Base-by-base conservation (phyloP, 2,888 invertebrate genomes). In the Athalia rosae region DNA sequence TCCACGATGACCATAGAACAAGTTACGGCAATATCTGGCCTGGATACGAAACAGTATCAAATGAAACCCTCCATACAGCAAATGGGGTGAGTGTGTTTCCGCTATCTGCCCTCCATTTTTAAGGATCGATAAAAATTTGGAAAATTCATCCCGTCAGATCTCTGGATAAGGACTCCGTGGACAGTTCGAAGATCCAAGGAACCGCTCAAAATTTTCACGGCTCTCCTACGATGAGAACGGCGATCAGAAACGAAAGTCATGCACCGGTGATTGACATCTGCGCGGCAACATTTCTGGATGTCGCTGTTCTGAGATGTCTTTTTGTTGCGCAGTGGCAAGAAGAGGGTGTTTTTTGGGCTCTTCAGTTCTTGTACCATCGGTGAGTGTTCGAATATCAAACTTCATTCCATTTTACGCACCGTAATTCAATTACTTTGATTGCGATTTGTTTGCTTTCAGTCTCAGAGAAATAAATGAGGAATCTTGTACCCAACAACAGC, bases 271-370 rank as follows among this genome's bases (percentile, higher is more conserved):
- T 87, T 45, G 93, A 96, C 91, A 92, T 95, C 1, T 93, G 94
- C 11, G 95, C 96, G 28, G 99, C 99, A 0, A 98, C 98, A 0
- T 99, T 98, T 89, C 92, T 99, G 77, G 99, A 99, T 89, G 97
- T 99, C 0, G 98, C 98, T 3, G 98, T 99, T 0, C 90, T 99
- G 76, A 93, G 99, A 74, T 99, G 99, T 88, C 92, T 99, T 11
- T 98, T 99, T 88, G 96, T 98, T 79, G 94, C 97, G 0, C 98
- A 98, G 87, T 99, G 99, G 99, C 95, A 97, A 87, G 99, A 99
- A 88, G 99, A 99, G 89, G 99, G 99, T 0, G 95, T 99, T 9
- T 97, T 96, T 89, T 99, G 99, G 99, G 98, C 98, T 11, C 91
- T 99, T 48, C 96, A 97, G 88, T 99, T 95, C 90, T 91, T 97